Base-by-base conservation (phyloP, 2,888 invertebrate species). In the Cosmia trapezina region DNA sequence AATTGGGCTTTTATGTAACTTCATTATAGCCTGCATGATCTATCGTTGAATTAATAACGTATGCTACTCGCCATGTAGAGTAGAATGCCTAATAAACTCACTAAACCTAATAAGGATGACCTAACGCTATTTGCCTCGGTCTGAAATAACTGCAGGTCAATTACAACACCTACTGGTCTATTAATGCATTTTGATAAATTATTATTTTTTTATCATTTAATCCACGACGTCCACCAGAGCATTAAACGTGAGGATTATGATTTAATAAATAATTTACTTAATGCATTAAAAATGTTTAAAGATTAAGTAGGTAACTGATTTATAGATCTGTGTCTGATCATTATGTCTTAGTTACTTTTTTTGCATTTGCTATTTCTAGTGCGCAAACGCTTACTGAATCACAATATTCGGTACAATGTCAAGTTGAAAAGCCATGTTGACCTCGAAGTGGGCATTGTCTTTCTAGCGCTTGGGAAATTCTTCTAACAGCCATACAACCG, bases 391-490 rank as follows among this genome's bases (percentile, higher is more conserved):
- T 68, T 67, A 81, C 67, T 70, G 62, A 69, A 79, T 81, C 70
- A 72, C 67, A 76, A 80, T 83, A 86, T 87, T 83, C 78, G 74
- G 84, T 77, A 83, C 91, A 91, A 91, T 90, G 90, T 91, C 90
- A 90, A 90, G 89, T 90, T 90, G 85, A 89, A 88, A 86, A 85
- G 83, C 73, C 67, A 75, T 67, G 69, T 75, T 83, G 86, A 87
- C 90, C 91, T 91, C 85, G 86, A 76, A 70, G 73, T 76, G 62
- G 69, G 77, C 85, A 90, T 90, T 90, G 90, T 90, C 86, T 89
- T 87, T 83, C 73, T 74, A n/a, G 76, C 71, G 80, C 87, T 84
- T 88, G 87, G 86, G 87, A 90, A 89, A 88, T 85, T 83, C 65
- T 83, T 86, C 68, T 79, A 80, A 76, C 78, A 64, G 64, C 63